Evolutionary conservation across 35 echinoderm and acorn worm species (phyloP), one percentile per base, ranked within the genome.

Genomic region (Ophioderma brevispina): DNA sequence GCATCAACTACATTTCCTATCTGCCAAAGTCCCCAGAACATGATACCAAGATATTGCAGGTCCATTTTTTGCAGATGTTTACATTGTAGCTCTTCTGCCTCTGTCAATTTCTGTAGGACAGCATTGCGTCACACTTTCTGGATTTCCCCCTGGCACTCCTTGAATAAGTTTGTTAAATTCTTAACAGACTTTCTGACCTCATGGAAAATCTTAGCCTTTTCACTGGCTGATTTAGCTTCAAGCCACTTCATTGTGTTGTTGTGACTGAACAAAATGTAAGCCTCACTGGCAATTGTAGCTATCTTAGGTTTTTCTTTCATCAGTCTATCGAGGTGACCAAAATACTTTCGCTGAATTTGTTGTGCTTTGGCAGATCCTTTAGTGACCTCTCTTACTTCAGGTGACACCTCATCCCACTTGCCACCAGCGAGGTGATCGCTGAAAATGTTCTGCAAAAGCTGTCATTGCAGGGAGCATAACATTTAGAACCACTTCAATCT

Each of bases 341-440:
- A 88, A 13, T 88, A 39, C 14, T 75, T 88, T 35, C 88, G 85
- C 30, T 84, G 75, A 33, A 87, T 81, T 38, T 81, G 88, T 23
- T 88, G 88, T 85, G 82, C 46, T 55, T 93, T 90, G 6, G 87
- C 77, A 49, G 81, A 78, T 0, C 87, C 78, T 89, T 36, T 89
- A 18, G 41, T 21, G 3, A 36, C 81, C 0, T 89, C 87, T 19
- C 49, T 80, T 40, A 55, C 76, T 70, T 33, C 23, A 13, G 39
- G 40, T 0, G 30, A 38, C 56, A 40, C 76, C 79, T 35, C 42
- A 25, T 80, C 37, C 87, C 78, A 89, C n/a, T 70, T 55, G 5
- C 87, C 87, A 50, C 87, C 86, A 23, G 46, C 77, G 36, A 81
- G 38, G 36, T 89, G 78, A 36, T 89, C 77, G 38, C 42, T 42